Evolutionary conservation across 2,888 invertebrate genomes (phyloP), one percentile per base, ranked within the genome.

Genomic region (Miltochrista miniata): DNA sequence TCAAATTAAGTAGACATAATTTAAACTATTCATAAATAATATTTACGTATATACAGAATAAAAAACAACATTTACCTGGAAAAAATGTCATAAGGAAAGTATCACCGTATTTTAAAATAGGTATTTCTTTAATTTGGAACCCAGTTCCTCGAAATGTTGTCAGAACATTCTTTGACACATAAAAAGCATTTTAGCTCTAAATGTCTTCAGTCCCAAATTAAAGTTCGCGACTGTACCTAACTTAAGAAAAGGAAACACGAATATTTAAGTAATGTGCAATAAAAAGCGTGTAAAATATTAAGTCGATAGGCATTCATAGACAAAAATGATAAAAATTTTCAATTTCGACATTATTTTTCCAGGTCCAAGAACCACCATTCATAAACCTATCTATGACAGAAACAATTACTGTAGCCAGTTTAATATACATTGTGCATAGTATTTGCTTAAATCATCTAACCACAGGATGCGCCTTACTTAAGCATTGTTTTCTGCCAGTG

Each of bases 11-110:
- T 79, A 82, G 75, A 75, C 70, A 73, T 71, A 4, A 24, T n/a
- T 75, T 79, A 80, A 70, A 68, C 74, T 82, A 81, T 73, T 82
- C 77, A 89, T 89, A 89, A 89, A 88, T 87, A 66, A 65, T 80
- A 64, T 59, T 63, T 82, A 76, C 66, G 63, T 90, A 90, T 90
- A 87, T 90, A 90, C 90, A 89, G 75, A 79, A 64, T 54, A 37
- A 15, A 37, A 67, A 69, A 72, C 74, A 73, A 68, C 14, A 12
- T 40, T 45, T 11, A 51, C 36, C 45, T 45, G 45, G 42, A 30
- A 37, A 44, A 43, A 35, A 34, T 18, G 18, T 42, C 7, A 33
- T 8, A 29, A 3, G 14, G 14, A 14, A 8, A 7, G 7, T 11
- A 0, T 14, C 14, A 14, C n/a, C 7, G 15, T 11, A 14, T 15